Percentiles rank a stretch among this genome's conserved stretches.
Evolutionary conservation across 1,140 invertebrate species (phyloP).

Genomic region (Panonychus citri): DNA sequence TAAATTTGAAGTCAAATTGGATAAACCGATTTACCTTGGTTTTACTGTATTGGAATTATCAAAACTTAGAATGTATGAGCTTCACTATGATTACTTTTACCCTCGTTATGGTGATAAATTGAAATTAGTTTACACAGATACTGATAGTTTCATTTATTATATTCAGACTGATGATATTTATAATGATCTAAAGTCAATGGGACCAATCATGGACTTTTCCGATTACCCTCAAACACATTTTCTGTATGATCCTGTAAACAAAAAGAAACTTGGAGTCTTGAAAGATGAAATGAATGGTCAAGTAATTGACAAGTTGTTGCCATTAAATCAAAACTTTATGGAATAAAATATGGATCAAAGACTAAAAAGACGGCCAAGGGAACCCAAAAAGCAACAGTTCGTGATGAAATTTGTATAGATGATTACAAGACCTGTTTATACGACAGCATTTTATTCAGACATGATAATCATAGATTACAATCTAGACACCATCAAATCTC

Average conservation of each 20-base stretch:
- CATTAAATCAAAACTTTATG: slow-evolving; percentile 20
- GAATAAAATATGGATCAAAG: slow-evolving; percentile 6
- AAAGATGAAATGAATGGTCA: slow-evolving; percentile 26
- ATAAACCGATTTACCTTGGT: slow-evolving; percentile 8
- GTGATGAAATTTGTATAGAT: not conserved
- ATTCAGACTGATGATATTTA: slow-evolving; percentile 13
- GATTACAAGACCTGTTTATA: not conserved
- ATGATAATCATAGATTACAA: not conserved
- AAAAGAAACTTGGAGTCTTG: slow-evolving; percentile 27
- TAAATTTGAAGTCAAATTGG: not conserved
- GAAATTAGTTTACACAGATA: slow-evolving; percentile 11
- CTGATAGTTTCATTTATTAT: slow-evolving; percentile 10
- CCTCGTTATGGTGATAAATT: slow-evolving; percentile 10
- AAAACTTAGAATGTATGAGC: slow-evolving; percentile 17
- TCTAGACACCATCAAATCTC: not conserved
- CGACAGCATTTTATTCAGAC: not conserved
- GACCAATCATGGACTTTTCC: slow-evolving; percentile 9
- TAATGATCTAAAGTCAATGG: slow-evolving; percentile 10
- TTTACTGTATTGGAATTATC: slow-evolving; percentile 16
- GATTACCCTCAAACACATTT: slow-evolving; percentile 13
- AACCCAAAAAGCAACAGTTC: not conserved
- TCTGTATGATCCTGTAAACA: slow-evolving; percentile 19
- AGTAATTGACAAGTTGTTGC: slow-evolving; percentile 21
- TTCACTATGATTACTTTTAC: slow-evolving; percentile 18
- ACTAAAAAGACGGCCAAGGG: not conserved